Conservation (phyloP, 2,888 invertebrate genomes). For the Neelides folsomi region DNA sequence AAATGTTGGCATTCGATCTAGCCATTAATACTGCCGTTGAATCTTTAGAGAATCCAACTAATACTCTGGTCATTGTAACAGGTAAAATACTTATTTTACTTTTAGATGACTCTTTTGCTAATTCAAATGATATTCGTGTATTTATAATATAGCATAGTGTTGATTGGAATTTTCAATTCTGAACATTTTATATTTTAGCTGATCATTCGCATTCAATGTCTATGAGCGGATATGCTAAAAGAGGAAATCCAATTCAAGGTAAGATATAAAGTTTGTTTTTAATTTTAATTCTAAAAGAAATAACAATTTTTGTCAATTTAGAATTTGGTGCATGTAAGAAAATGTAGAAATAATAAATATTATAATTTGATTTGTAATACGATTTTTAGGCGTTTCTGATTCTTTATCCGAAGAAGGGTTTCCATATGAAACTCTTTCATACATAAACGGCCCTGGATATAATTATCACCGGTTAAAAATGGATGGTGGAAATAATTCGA, state of each 20-base stretch:
- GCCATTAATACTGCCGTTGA: conserved; percentile 59
- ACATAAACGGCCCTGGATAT: conserved; percentile 58
- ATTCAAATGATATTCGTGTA: too few relatives aligned
- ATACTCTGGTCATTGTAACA: conserved; percentile 68
- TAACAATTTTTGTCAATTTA: not conserved
- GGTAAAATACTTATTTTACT: not conserved
- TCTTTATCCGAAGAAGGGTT: conserved; percentile 29
- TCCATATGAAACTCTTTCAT: conserved; percentile 59
- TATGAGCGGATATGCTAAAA: conserved; percentile 61
- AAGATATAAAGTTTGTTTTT: conserved; percentile 20
- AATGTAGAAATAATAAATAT: not conserved
- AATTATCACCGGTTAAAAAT: conserved; percentile 38
- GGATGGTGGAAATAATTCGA: conserved; percentile 1
- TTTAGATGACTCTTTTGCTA: too few relatives aligned
- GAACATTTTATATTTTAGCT: conserved; percentile 40
- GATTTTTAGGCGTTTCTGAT: too few relatives aligned
- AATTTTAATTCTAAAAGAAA: not conserved
- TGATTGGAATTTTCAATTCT: too few relatives aligned
- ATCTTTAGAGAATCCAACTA: conserved; percentile 41
- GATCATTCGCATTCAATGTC: conserved; percentile 69
- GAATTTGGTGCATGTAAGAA: not conserved
- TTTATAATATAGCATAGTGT: too few relatives aligned
- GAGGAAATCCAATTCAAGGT: conserved; percentile 58
- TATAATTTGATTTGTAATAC: too few relatives aligned
- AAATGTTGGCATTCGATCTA: conserved; percentile 62